Evolutionary conservation across 2,113 vertebrate species (phyloP), one percentile per base, ranked within the genome.

Genomic region (Mesoclemmys tuberculata): DNA sequence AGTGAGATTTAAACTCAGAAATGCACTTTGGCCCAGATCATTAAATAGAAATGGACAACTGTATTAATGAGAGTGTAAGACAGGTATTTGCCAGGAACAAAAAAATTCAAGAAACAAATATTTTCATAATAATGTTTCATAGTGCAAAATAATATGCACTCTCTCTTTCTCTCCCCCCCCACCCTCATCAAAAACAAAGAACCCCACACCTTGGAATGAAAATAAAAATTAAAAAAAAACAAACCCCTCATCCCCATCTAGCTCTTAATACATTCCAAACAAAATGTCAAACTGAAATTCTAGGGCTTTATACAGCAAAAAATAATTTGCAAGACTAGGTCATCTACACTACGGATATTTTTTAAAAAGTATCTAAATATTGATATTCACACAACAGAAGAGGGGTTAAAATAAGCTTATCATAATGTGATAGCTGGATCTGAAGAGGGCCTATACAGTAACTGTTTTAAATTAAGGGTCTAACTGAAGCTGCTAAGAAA

Each of bases 371-470:
- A 52, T 87, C 97, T 96, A 90, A 97, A 98, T 83, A 95, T 82
- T 13, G 92, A 88, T 87, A 96, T 87, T 82, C 96, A 94, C 91
- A 95, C 97, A 97, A 64, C 83, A 85, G 61, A 95, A 96, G 94
- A 89, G 97, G 97, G 97, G 97, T 99, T 98, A 98, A 98, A 98
- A 99, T 97, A 98, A 98, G 96, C 98, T 98, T 98, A 98, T 91
- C 98, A 90, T 94, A 96, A 96, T 90, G 98, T 97, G 94, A 98
- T 83, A 97, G 98, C 98, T 90, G 90, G 98, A 95, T 96, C 85
- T 8, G 49, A 86, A 94, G 88, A 84, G 90, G 93, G 91, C 92
- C 95, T 19, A 80, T 51, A 91, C 82, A 96, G 96, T 80, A 94
- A 87, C 55, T n/a, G 89, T 94, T 85, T 98, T 97, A 78, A 96